phyloP scores from a whole-genome alignment of 1,140 invertebrate genomes.

The Sycophila sp. region DNA sequence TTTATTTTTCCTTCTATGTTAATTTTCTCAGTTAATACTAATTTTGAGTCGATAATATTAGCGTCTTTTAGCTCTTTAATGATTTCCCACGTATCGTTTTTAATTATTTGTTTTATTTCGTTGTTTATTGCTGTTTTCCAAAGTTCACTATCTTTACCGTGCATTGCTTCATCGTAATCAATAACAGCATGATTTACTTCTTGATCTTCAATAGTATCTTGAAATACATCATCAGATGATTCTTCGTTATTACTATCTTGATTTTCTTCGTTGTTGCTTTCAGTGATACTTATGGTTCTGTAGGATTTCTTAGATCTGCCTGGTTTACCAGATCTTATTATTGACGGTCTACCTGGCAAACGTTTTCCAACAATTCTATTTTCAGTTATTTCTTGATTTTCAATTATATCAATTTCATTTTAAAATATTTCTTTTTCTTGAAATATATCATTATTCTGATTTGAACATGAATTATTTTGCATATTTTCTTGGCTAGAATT shows the following conservation, averaged over 20 bases:
- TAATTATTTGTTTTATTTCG: slow-evolving; percentile 46
- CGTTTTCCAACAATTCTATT: neutral
- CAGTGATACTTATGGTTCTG: neutral
- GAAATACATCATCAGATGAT: no score
- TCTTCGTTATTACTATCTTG: no score
- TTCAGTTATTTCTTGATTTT: neutral
- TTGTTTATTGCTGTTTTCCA: slow-evolving; percentile 41
- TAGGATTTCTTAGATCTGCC: neutral
- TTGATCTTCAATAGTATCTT: no score
- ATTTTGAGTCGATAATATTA: slow-evolving; percentile 48
- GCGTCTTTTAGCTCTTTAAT: slow-evolving; percentile 26
- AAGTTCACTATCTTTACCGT: neutral
- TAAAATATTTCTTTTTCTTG: neutral
- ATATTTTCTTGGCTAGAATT: neutral
- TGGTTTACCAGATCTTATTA: neutral
- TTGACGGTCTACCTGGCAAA: neutral
- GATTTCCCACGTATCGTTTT: slow-evolving; percentile 57
- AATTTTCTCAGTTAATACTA: slow-evolving; percentile 48
- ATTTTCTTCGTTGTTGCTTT: neutral
- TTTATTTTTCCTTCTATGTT: slow-evolving; percentile 21
- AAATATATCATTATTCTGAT: neutral
- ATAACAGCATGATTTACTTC: neutral
- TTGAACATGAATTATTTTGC: neutral
- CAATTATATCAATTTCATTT: neutral
- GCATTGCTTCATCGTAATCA: neutral